These are phyloP conservation scores for Ceratina japonica DNA, from an alignment of 1,140 invertebrate genomes.

Conservation along the genomic window DNA sequence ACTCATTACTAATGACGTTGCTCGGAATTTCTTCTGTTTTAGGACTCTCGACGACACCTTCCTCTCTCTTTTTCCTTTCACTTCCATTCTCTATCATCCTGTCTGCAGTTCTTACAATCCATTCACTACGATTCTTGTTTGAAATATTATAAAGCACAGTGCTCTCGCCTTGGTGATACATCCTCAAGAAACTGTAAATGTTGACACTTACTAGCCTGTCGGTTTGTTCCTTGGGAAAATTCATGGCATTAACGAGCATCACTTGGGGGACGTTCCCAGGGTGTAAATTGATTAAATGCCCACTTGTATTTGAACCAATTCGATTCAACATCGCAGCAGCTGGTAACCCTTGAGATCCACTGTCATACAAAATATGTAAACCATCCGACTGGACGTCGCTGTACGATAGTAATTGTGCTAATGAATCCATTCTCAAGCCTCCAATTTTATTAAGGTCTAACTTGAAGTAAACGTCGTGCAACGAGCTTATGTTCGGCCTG, in stretches of 20 bases:
- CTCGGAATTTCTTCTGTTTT: neutral
- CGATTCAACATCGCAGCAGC: conserved; percentile 89
- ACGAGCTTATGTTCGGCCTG: conserved; percentile 86
- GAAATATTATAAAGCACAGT: conserved; percentile 37
- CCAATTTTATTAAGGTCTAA: conserved; percentile 88
- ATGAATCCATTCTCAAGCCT: conserved; percentile 89
- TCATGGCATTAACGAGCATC: conserved; percentile 88
- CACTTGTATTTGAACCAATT: conserved; percentile 83
- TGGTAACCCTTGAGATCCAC: conserved; percentile 89
- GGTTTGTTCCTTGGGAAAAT: conserved; percentile 84
- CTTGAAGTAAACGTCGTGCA: conserved; percentile 89
- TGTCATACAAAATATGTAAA: conserved; percentile 92
- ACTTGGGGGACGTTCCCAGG: conserved; percentile 89
- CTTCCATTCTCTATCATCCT: neutral
- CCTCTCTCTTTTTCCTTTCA: neutral
- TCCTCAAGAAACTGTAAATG: conserved; percentile 85
- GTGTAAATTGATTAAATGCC: conserved; percentile 87
- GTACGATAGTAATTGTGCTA: conserved; percentile 92
- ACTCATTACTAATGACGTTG: conserved; percentile 48
- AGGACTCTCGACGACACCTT: neutral
- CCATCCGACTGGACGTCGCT: conserved; percentile 89
- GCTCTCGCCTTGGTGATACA: conserved; percentile 80
- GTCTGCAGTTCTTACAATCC: too few relatives aligned
- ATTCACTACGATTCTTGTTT: neutral
- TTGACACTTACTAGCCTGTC: conserved; percentile 85